Evolutionary conservation across 1,140 invertebrate genomes (phyloP).

Genomic region (Pseudomyrmex concolor): DNA sequence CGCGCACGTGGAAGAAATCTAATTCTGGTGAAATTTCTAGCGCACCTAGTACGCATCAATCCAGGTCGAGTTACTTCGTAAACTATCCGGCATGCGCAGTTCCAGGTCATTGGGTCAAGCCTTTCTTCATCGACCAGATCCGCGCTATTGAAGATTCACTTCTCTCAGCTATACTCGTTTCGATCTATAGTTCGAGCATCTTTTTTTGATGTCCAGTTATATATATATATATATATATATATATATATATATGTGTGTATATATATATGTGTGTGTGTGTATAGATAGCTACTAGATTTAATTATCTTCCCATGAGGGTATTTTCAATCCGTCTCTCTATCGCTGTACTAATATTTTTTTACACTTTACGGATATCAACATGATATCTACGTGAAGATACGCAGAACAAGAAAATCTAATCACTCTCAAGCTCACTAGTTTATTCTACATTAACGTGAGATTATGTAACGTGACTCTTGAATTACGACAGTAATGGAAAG

Average conservation of each 20-base stretch:
- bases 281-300: no score
- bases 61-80: conserved; percentile 10
- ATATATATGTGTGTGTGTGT: background rate
- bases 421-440: background rate
- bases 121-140: conserved; percentile 38
- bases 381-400: no score
- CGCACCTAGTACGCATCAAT: conserved; percentile 12
- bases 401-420: background rate
- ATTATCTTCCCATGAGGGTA: no score
- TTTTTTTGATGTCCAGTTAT: background rate
- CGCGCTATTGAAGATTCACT: conserved; percentile 58
- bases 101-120: conserved; percentile 57
- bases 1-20: conserved; percentile 12
- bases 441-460: no score
- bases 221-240: background rate
- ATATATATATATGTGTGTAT: background rate
- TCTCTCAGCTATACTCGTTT: conserved; percentile 15
- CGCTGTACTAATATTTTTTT: conserved; percentile 16
- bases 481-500: conserved; percentile 20
- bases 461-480: background rate
- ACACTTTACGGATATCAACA: background rate
- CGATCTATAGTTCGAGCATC: background rate
- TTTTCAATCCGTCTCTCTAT: background rate
- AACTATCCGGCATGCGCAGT: conserved; percentile 34
- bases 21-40: conserved; percentile 29